phyloP scores from a whole-genome alignment of 2,113 vertebrate genomes.

The Terrapene triunguis region DNA sequence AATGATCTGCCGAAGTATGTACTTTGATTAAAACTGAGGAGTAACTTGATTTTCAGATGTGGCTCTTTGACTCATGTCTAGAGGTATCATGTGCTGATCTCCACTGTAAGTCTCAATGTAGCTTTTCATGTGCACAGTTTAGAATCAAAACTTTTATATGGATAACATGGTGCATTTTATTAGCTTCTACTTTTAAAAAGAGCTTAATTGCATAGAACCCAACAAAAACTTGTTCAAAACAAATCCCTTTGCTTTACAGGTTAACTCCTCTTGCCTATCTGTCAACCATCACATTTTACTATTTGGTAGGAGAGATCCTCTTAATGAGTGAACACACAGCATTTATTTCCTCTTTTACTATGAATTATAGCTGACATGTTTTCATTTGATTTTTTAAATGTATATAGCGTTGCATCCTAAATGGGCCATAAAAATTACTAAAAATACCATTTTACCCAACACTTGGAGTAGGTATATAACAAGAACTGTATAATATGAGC shows the following conservation, averaged over 20 bases:
- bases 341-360: background rate
- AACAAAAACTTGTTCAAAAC: background rate
- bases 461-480: background rate
- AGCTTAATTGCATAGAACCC: background rate
- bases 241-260: background rate
- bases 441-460: background rate
- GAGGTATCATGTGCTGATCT: background rate
- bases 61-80: background rate
- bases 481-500: background rate
- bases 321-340: background rate
- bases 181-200: background rate
- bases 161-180: background rate
- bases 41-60: background rate
- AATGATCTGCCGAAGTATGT: background rate
- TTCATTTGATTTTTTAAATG: background rate
- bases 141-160: background rate
- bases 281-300: background rate
- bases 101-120: background rate
- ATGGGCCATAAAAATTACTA: background rate
- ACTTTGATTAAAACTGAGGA: background rate
- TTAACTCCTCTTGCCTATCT: background rate
- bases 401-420: background rate
- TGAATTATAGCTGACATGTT: background rate
- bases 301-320: background rate
- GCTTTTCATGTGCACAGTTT: background rate